Percentiles rank a stretch among this genome's conserved stretches.
Conservation (phyloP, 1,140 invertebrate genomes). For the Pteromalus puparum region DNA sequence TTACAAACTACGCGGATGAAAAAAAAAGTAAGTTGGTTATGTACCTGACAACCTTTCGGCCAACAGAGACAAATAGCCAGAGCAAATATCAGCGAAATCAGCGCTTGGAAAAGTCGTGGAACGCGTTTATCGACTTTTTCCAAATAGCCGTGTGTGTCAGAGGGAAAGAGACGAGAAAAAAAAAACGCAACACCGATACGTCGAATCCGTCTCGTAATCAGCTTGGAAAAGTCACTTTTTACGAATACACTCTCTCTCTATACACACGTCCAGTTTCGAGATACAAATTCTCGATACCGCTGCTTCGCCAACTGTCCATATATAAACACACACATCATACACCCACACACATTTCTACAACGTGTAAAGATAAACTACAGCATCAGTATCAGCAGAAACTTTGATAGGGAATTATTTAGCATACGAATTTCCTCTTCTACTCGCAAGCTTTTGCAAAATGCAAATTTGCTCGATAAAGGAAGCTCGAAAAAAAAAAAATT, state of each 20-base stretch:
- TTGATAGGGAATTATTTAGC: slow-evolving; percentile 25
- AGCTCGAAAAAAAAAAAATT: too few relatives aligned
- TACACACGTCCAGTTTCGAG: neutral
- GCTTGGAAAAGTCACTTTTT: neutral
- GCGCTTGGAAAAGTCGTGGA: neutral
- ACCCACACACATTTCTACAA: neutral
- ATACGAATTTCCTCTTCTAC: neutral
- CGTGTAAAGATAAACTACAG: slow-evolving; percentile 4
- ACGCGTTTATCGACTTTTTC: too few relatives aligned
- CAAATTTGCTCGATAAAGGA: slow-evolving; percentile 4
- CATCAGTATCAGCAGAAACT: neutral
- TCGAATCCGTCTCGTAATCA: neutral
- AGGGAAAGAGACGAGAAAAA: neutral
- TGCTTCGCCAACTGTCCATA: neutral
- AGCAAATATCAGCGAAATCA: neutral
- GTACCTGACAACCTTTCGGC: neutral
- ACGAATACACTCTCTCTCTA: neutral
- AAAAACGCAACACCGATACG: neutral
- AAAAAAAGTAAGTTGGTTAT: too few relatives aligned
- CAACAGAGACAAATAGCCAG: neutral
- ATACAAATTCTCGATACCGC: neutral
- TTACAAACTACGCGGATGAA: too few relatives aligned
- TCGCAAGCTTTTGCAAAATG: neutral
- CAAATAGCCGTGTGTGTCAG: too few relatives aligned
- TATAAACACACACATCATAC: neutral